A percentile compares a stretch with the other conserved stretches of the same genome.
Evolutionary conservation across 1,140 invertebrate species (phyloP).

Genomic region (Meteorus sp.): DNA sequence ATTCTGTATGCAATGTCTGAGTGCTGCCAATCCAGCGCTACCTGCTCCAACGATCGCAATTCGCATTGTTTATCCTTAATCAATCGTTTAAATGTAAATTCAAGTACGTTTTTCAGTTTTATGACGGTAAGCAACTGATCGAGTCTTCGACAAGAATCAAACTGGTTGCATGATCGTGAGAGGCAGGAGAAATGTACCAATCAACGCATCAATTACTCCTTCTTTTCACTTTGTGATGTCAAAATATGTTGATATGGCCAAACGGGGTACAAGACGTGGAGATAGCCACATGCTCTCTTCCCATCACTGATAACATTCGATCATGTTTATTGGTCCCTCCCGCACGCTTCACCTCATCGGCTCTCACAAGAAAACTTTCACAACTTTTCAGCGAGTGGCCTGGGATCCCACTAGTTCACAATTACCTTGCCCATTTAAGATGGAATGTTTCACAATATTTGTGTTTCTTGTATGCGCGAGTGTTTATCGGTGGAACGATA

Average conservation of each 20-base stretch:
- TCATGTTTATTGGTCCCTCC: not conserved
- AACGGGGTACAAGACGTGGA: not conserved
- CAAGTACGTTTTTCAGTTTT: not conserved
- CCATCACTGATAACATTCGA: conserved; percentile 8
- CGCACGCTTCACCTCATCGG: too few species aligned
- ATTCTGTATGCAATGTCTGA: conserved; percentile 64
- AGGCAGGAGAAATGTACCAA: conserved; percentile 1
- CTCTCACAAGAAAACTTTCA: too few species aligned
- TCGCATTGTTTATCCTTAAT: conserved; percentile 45
- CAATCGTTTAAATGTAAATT: not conserved
- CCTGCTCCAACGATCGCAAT: conserved; percentile 71
- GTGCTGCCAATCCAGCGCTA: conserved; percentile 66
- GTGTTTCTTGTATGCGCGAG: too few species aligned
- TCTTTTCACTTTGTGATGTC: conserved; percentile 17
- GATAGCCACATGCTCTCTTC: conserved; percentile 11
- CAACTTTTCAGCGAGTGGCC: not conserved
- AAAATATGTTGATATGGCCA: not conserved
- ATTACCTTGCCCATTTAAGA: too few species aligned
- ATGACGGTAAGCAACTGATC: not conserved
- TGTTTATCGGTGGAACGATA: too few species aligned
- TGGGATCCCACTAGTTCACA: too few species aligned
- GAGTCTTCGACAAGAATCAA: not conserved
- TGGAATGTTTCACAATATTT: too few species aligned
- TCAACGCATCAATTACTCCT: conserved; percentile 13
- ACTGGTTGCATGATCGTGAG: conserved; percentile 2